phyloP scores from a whole-genome alignment of 1,140 invertebrate species.

The Pogonus chalceus region DNA sequence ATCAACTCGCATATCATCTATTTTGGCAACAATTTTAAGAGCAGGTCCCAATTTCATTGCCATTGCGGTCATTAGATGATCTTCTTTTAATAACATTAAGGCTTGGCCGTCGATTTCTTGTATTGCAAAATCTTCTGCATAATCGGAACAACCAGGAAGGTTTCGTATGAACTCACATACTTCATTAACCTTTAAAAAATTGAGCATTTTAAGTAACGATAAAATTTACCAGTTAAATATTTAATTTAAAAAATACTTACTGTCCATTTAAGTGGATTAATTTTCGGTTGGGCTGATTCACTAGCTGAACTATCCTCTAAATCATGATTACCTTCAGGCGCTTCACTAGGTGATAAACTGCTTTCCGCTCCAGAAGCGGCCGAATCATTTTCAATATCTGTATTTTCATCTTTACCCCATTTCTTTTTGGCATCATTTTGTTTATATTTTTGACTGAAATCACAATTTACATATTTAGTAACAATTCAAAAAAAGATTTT shows the following conservation, averaged over 20 bases:
- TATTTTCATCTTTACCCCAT: constrained; percentile 33
- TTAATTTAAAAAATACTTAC: constrained; percentile 37
- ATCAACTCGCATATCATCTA: constrained; percentile 64
- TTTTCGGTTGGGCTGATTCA: constrained; percentile 40
- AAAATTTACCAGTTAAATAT: background rate
- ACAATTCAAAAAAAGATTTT: background rate
- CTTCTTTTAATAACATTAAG: constrained; percentile 84
- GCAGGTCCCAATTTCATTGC: constrained; percentile 91
- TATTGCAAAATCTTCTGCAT: constrained; percentile 88
- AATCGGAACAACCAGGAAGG: constrained; percentile 80
- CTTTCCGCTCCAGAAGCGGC: constrained; percentile 36
- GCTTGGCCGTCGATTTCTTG: constrained; percentile 96
- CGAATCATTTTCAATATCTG: constrained; percentile 42
- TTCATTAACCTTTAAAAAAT: constrained; percentile 48
- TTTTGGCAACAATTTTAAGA: constrained; percentile 84
- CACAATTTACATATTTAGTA: constrained; percentile 9
- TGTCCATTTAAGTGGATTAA: constrained; percentile 68
- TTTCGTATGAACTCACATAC: constrained; percentile 79
- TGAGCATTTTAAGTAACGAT: background rate
- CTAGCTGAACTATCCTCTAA: constrained; percentile 23
- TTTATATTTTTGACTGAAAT: constrained; percentile 25
- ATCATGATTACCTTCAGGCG: constrained; percentile 19
- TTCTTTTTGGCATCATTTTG: constrained; percentile 33
- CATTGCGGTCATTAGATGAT: constrained; percentile 90
- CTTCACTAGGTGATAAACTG: constrained; percentile 30